Evolutionary conservation across 2,888 invertebrate genomes (phyloP), one percentile per base, ranked within the genome.

Genomic region (Caenorhabditis sp.): DNA sequence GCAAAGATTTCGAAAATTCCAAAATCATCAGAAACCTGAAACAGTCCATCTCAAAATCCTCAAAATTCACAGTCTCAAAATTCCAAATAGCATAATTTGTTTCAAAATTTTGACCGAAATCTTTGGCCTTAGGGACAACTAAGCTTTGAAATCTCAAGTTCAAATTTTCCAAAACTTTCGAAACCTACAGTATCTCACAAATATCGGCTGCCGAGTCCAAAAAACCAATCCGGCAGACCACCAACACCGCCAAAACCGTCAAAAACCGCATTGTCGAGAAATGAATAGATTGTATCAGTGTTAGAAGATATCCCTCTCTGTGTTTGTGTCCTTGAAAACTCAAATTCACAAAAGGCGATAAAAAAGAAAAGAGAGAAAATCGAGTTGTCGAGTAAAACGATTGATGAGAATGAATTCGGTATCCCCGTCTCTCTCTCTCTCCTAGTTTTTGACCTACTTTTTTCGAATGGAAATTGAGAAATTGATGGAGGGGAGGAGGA

Each of bases 161-260:
- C 6, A 38, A 38, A 12, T 38, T 38, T 12, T 12, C 12, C 38
- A 10, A 10, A 5, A 5, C 38, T 38, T 10, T 31, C 10, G 10
- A 22, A 75, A 75, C 75, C 64, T 28, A 75, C 75, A 81, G 49
- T 38, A 81, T 75, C 35, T 75, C 70, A 58, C 74, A 81, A 59
- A 81, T 81, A 69, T 81, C 81, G 2, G 68, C 73, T 5, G 51
- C 44, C 22, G 38, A 38, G 38, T 64, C 64, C 22, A 72, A 16
- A 12, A 70, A 3, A 7, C 41, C 35, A 38, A 58, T 7, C 19
- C 49, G 10, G 22, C 35, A 19, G 14, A 68, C 68, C 49, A 68
- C 31, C 49, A 68, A 49, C 22, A 51, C 22, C 4, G 8, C 4
- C 8, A 38, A 38, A 10, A 38, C 38, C 12, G 38, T 12, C 38